Evolutionary conservation across 23 tunicate genomes (phyloP).

Genomic region (Clavelina lepadiformis): DNA sequence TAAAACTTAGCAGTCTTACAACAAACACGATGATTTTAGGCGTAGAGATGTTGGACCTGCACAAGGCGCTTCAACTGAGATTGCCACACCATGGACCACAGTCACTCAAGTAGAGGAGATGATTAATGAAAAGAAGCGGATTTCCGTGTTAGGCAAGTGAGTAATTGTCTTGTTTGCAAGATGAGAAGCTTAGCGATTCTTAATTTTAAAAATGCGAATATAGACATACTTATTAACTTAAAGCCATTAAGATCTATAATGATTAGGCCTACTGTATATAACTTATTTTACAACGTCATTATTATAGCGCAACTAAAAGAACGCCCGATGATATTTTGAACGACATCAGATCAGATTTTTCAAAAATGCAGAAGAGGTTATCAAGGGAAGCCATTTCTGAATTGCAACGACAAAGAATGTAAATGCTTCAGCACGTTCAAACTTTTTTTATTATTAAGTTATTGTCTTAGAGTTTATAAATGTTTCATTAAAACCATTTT

Average conservation of each 20-base stretch:
- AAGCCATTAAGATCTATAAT: no score
- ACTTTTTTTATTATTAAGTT: background rate
- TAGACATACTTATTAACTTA: no score
- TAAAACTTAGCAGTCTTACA: no score
- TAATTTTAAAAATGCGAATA: no score
- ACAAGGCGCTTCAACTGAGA: no score
- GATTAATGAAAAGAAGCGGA: background rate
- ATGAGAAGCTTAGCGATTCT: no score
- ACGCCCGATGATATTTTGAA: conserved; percentile 6
- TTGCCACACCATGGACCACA: conserved; percentile 13
- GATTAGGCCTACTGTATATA: no score
- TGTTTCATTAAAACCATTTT: background rate
- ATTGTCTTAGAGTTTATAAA: background rate
- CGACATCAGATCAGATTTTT: background rate
- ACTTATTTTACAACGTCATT: no score
- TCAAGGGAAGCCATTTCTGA: conserved; percentile 5
- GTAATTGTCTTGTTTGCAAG: background rate
- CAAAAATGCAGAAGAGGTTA: background rate
- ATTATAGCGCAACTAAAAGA: background rate
- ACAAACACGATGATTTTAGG: no score
- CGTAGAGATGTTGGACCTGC: no score
- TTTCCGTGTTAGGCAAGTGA: conserved; percentile 1
- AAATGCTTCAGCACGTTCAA: background rate
- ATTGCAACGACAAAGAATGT: conserved; percentile 7
- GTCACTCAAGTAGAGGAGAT: background rate